Evolutionary conservation across 2,888 invertebrate genomes (phyloP).

Genomic region (Kuschelorhynchus macadamiae): DNA sequence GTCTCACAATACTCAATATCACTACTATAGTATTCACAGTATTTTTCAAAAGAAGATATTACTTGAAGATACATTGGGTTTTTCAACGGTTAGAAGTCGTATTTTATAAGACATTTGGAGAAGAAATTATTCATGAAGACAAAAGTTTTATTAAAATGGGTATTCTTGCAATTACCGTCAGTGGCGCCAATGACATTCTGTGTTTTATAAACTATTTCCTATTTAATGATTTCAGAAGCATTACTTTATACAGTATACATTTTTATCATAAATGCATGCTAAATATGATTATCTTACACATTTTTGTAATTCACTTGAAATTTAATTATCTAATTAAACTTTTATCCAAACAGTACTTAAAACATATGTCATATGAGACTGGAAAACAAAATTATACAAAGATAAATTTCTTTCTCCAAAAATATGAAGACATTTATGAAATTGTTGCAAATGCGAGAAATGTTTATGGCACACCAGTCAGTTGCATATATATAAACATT

Average conservation of each 20-base stretch:
- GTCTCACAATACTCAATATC: background rate
- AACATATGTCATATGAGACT: constrained; percentile 2
- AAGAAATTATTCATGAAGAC: background rate
- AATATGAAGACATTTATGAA: constrained; percentile 48
- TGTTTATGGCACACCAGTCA: constrained; percentile 55
- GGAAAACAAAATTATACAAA: constrained; percentile 75
- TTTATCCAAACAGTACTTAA: constrained; percentile 1
- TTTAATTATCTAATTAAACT: background rate
- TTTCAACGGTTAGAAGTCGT: background rate
- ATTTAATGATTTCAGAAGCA: background rate
- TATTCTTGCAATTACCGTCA: background rate
- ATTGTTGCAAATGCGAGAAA: constrained; percentile 38
- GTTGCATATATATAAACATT: constrained; percentile 31
- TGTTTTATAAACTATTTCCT: too few species aligned
- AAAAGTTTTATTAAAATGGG: background rate
- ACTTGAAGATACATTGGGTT: constrained; percentile 7
- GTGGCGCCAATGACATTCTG: background rate
- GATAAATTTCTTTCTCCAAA: constrained; percentile 68
- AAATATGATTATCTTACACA: background rate
- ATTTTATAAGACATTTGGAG: constrained; percentile 3
- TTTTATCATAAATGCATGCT: background rate
- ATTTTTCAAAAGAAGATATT: constrained; percentile 11
- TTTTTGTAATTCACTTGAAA: constrained; percentile 3
- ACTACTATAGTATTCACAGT: background rate
- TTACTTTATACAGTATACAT: background rate